Evolutionary conservation across 1,140 invertebrate species (phyloP).

Genomic region (Brachionus koreanus): DNA sequence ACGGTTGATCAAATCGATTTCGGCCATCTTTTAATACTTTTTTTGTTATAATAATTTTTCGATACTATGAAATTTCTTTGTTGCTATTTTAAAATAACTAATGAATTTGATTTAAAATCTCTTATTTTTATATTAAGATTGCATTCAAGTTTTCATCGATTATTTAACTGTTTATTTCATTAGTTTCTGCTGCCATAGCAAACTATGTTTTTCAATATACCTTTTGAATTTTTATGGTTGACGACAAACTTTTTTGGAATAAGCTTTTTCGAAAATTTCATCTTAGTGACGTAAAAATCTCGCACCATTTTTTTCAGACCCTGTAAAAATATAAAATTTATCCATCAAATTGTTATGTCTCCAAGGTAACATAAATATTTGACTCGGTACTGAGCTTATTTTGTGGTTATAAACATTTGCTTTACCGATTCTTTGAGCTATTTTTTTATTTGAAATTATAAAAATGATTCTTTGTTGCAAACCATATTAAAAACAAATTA

Average conservation of each 20-base stretch:
- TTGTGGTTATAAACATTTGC: not conserved
- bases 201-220: not conserved
- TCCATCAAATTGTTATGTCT: not conserved
- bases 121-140: not conserved
- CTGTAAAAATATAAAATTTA: not conserved
- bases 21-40: not conserved
- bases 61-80: not conserved
- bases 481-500: not conserved
- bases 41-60: not conserved
- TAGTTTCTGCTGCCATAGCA: not conserved
- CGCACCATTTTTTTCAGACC: not conserved
- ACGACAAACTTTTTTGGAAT: not conserved
- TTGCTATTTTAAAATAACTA: not conserved
- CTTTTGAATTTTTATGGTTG: not conserved
- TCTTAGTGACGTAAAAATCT: not conserved
- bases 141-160: not conserved
- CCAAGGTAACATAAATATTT: not conserved
- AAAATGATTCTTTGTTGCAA: not conserved
- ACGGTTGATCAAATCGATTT: constrained; percentile 43
- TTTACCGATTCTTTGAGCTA: not conserved
- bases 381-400: not conserved
- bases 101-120: not conserved
- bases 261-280: not conserved
- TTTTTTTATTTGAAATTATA: not conserved
- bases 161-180: constrained; percentile 5